phyloP scores from a whole-genome alignment of 2,888 invertebrate species.

The Ashinkailepas kermadecensis region DNA sequence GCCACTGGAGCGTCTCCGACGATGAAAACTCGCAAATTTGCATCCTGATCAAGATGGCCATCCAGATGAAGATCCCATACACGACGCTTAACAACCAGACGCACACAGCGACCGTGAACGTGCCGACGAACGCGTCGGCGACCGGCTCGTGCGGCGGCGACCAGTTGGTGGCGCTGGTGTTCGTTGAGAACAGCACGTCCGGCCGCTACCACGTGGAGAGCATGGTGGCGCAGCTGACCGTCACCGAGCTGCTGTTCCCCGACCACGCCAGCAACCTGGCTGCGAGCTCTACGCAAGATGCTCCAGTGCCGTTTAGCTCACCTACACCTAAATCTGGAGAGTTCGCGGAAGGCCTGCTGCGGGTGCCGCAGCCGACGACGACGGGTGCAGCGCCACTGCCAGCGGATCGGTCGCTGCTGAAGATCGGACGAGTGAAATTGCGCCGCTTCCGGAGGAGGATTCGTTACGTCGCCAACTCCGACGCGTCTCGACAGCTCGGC shows the following conservation, averaged over 20 bases:
- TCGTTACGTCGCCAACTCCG: no score
- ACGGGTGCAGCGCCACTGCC: no score
- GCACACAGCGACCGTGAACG: not conserved
- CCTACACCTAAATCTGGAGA: no score
- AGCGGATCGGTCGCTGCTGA: no score
- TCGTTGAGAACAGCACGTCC: not conserved
- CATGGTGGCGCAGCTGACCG: not conserved
- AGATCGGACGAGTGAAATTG: no score
- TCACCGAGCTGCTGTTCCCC: not conserved
- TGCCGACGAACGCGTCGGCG: not conserved
- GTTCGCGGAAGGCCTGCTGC: no score
- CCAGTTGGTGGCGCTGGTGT: not conserved
- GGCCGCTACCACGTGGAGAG: not conserved
- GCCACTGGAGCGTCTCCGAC: conserved; percentile 27
- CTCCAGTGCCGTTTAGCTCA: no score
- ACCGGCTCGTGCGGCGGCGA: not conserved
- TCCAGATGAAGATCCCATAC: conserved; percentile 10
- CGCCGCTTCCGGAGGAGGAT: no score
- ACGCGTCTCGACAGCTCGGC: no score
- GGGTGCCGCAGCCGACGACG: no score
- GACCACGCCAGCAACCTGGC: not conserved
- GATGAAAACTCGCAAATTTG: not conserved
- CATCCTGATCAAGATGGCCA: not conserved
- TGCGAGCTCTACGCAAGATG: no score
- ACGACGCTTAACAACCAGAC: not conserved